Evolutionary conservation across 2,888 invertebrate species (phyloP).

Genomic region (Hypsopygia costalis): DNA sequence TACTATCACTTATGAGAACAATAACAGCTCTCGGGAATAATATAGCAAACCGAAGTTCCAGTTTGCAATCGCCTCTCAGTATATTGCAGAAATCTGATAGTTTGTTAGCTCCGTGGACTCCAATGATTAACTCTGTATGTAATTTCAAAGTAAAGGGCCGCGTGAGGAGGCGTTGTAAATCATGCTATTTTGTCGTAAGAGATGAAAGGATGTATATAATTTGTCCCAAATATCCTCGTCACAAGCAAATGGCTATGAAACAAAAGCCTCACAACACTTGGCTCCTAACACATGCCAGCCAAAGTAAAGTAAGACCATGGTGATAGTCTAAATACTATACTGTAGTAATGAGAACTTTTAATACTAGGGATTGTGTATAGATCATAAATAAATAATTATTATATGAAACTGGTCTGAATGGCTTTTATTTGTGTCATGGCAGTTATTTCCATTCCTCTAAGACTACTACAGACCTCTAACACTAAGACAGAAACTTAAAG

Average conservation of each 20-base stretch:
- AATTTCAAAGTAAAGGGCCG: slow-evolving; percentile 85
- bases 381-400: too few species aligned
- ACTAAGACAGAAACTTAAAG: too few species aligned
- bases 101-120: slow-evolving; percentile 38
- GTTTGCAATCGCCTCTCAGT: slow-evolving; percentile 18
- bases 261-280: slow-evolving; percentile 85
- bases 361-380: too few species aligned
- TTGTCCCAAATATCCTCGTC: slow-evolving; percentile 88
- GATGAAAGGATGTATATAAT: slow-evolving; percentile 85
- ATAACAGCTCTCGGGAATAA: slow-evolving; percentile 26
- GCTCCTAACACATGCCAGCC: slow-evolving; percentile 88
- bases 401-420: too few species aligned
- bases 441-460: too few species aligned
- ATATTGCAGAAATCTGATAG: slow-evolving; percentile 12
- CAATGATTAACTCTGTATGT: slow-evolving; percentile 45
- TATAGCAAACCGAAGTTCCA: slow-evolving; percentile 21
- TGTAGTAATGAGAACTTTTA: too few species aligned
- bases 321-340: too few species aligned
- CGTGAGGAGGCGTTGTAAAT: slow-evolving; percentile 86
- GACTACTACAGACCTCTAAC: too few species aligned
- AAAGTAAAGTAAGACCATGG: slow-evolving; percentile 75
- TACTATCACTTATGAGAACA: slow-evolving; percentile 42
- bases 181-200: slow-evolving; percentile 86
- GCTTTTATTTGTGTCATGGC: too few species aligned
- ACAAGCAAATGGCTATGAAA: slow-evolving; percentile 89